phyloP scores from a whole-genome alignment of 2,113 vertebrate genomes.

The Lathamus discolor region DNA sequence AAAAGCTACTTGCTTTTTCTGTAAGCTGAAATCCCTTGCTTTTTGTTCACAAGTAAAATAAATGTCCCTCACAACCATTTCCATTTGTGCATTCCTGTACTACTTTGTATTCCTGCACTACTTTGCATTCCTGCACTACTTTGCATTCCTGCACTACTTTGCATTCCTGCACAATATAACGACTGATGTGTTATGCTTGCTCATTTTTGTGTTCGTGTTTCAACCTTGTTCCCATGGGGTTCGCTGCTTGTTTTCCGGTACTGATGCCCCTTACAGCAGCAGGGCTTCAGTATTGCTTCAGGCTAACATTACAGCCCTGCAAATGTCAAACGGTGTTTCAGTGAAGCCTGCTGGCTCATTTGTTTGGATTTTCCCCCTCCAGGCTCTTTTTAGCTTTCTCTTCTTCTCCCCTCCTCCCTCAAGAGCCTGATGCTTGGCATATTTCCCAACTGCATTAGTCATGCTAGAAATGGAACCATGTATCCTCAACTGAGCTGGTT shows the following conservation, averaged over 20 bases:
- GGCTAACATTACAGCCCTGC: constrained; percentile 12
- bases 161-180: not conserved
- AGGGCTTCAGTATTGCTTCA: not conserved
- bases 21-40: not conserved
- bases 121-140: not conserved
- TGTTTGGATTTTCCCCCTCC: constrained; percentile 4
- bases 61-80: not conserved
- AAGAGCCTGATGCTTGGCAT: not conserved
- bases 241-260: not conserved
- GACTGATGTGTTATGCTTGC: not conserved
- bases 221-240: not conserved
- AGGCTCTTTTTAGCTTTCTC: constrained; percentile 7
- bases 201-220: not conserved
- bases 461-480: not conserved
- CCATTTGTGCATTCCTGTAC: not conserved
- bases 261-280: not conserved
- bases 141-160: not conserved
- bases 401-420: not conserved
- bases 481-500: not conserved
- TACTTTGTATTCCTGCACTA: not conserved
- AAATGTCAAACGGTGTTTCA: constrained; percentile 22
- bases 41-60: not conserved
- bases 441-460: constrained; percentile 44
- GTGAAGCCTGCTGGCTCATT: constrained; percentile 10
- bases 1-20: not conserved